phyloP scores from a whole-genome alignment of 1,140 invertebrate species.

The Hormaphis cornu region DNA sequence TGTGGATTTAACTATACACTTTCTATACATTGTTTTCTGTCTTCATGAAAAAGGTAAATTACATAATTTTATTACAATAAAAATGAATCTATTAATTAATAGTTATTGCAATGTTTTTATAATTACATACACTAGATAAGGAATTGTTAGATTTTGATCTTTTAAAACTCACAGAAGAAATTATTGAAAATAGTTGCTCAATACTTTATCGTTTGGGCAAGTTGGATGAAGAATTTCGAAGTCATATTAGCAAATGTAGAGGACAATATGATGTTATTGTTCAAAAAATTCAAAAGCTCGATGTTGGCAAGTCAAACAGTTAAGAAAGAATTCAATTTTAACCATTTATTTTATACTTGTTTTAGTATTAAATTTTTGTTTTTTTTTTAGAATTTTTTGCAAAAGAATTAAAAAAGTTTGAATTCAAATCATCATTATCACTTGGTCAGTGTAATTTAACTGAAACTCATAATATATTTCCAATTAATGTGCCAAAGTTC shows the following conservation, averaged over 20 bases:
- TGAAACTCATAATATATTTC: not conserved
- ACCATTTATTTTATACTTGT: not conserved
- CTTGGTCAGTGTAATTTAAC: not conserved
- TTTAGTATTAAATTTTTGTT: not conserved
- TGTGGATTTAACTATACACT: slow-evolving; percentile 8
- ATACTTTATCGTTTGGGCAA: slow-evolving; percentile 11
- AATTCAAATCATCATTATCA: slow-evolving; percentile 19
- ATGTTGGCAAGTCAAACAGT: slow-evolving; percentile 4
- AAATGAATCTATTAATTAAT: not conserved
- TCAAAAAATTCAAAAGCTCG: slow-evolving; percentile 9
- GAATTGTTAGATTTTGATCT: not conserved
- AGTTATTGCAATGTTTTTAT: not conserved
- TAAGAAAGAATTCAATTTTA: not conserved
- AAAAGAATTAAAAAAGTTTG: slow-evolving; percentile 19
- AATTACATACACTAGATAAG: not conserved
- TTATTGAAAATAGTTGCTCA: slow-evolving; percentile 13
- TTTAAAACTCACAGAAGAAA: not conserved
- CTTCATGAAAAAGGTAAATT: slow-evolving; percentile 5
- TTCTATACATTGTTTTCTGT: slow-evolving; percentile 2
- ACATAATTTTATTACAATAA: not conserved
- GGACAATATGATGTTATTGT: slow-evolving; percentile 23
- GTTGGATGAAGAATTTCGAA: slow-evolving; percentile 18
- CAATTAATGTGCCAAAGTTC: slow-evolving; percentile 1
- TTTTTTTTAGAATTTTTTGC: slow-evolving; percentile 19
- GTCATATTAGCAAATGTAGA: slow-evolving; percentile 26